A percentile compares a stretch with the other conserved stretches of the same genome.
Conservation (phyloP, 2,797 vertebrate species). For the Discoglossus pictus region DNA sequence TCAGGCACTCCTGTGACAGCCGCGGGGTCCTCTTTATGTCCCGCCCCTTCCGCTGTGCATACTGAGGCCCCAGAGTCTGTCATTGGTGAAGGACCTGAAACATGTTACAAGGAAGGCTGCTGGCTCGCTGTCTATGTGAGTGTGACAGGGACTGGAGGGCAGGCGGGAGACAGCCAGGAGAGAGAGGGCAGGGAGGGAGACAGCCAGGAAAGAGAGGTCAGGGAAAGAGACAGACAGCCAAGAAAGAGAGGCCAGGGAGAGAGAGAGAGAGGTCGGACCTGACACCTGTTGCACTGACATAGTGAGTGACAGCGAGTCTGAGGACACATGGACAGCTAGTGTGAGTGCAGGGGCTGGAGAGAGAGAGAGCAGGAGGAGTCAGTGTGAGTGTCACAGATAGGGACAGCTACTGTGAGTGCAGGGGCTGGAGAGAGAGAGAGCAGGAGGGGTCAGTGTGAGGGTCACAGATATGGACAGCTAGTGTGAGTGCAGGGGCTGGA, state of each 20-base stretch:
- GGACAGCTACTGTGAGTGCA: too few relatives aligned
- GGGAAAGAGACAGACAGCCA: background rate
- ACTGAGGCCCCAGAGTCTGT: conserved; percentile 59
- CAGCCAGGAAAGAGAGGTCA: background rate
- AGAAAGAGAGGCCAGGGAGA: background rate
- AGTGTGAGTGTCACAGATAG: too few relatives aligned
- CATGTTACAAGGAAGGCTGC: conserved; percentile 79
- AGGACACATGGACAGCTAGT: too few relatives aligned
- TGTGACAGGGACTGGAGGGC: conserved; percentile 46
- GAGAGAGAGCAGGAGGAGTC: too few relatives aligned
- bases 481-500: too few relatives aligned
- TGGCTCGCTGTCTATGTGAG: conserved; percentile 78
- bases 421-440: too few relatives aligned
- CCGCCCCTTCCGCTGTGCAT: conserved; percentile 6
- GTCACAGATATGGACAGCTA: too few relatives aligned
- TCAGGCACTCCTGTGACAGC: conserved; percentile 7
- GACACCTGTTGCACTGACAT: background rate
- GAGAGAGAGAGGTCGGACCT: background rate
- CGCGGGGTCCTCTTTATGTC: background rate
- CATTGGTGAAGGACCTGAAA: conserved; percentile 84
- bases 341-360: too few relatives aligned
- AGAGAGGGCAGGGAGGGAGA: background rate
- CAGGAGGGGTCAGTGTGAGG: too few relatives aligned
- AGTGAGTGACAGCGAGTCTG: too few relatives aligned
- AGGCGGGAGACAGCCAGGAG: background rate